Conservation (phyloP, 2,797 vertebrate genomes). For the Ispidina picta region DNA sequence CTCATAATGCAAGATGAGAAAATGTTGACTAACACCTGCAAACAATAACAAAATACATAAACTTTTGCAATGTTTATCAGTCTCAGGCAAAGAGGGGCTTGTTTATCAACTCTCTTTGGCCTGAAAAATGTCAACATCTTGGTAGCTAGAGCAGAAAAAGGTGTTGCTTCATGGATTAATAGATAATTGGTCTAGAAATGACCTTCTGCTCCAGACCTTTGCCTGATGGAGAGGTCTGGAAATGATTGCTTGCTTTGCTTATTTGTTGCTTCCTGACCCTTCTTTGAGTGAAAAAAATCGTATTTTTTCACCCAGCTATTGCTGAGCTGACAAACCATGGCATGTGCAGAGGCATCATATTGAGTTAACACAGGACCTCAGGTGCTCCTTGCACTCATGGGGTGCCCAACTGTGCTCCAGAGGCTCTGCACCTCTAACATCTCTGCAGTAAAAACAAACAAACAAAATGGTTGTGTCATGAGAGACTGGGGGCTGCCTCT, state of each 20-base stretch:
- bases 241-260: not conserved
- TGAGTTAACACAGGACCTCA: not conserved
- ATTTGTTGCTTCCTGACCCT: not conserved
- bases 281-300: not conserved
- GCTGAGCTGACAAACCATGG: not conserved
- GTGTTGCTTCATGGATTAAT: not conserved
- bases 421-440: not conserved
- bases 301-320: not conserved
- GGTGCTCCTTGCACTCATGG: not conserved
- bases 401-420: not conserved
- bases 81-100: not conserved
- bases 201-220: not conserved
- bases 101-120: not conserved
- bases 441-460: not conserved
- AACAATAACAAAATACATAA: not conserved
- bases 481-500: not conserved
- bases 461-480: rapidly evolving
- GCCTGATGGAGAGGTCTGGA: not conserved
- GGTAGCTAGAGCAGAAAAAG: not conserved
- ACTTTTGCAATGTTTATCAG: not conserved
- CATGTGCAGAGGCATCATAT: not conserved
- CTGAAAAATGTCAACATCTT: not conserved
- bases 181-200: not conserved
- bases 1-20: not conserved
- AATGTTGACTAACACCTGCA: not conserved